These are phyloP conservation scores for Pangasius mekongensis DNA, from an alignment of 2,797 vertebrate species.

Conservation along the genomic window DNA sequence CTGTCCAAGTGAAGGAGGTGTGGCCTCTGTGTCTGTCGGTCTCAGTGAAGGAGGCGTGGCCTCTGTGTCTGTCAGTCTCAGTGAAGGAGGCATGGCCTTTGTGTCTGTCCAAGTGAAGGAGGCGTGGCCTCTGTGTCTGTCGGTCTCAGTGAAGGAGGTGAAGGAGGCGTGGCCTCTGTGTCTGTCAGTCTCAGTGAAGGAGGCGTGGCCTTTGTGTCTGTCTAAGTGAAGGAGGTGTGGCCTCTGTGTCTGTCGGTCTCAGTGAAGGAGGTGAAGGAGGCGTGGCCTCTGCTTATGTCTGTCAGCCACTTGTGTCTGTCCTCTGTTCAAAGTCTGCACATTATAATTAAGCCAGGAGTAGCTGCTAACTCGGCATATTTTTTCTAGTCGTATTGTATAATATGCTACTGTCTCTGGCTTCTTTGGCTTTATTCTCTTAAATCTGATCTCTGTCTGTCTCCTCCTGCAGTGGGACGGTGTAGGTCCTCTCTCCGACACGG, in stretches of 20 bases:
- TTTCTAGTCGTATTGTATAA: too few relatives aligned
- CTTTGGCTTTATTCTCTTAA: background rate
- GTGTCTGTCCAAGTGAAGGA: background rate
- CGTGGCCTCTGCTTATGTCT: background rate
- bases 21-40: background rate
- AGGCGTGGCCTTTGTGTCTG: background rate
- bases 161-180: background rate
- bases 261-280: background rate
- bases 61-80: background rate
- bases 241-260: background rate
- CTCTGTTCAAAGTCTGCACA: too few relatives aligned
- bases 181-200: background rate
- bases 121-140: background rate
- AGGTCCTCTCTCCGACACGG: constrained; percentile 93
- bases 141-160: background rate
- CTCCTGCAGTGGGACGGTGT: constrained; percentile 92
- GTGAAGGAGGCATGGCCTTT: background rate
- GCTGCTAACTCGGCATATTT: too few relatives aligned
- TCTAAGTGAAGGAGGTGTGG: background rate
- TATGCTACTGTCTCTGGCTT: too few relatives aligned
- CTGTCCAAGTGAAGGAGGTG: background rate
- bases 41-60: background rate
- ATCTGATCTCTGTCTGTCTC: background rate
- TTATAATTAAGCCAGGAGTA: too few relatives aligned
- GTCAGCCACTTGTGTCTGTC: background rate